Percentiles rank a stretch among this genome's conserved stretches.
Evolutionary conservation across 2,113 vertebrate species (phyloP).

Genomic region (Amazona guildingii): DNA sequence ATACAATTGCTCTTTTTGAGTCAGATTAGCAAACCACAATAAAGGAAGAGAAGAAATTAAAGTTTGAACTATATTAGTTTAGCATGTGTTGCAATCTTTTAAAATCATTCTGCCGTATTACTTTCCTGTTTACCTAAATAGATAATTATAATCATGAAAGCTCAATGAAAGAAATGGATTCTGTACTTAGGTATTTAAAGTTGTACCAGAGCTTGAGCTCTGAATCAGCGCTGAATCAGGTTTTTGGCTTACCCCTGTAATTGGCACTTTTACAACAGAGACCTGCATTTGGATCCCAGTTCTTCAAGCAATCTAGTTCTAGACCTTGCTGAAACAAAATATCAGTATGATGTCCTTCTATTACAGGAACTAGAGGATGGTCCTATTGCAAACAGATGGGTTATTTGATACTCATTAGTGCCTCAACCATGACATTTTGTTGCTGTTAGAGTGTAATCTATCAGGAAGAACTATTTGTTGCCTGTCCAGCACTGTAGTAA

Average conservation of each 20-base stretch:
- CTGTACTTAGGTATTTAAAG: not conserved
- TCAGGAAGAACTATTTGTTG: constrained; percentile 72
- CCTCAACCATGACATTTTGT: constrained; percentile 71
- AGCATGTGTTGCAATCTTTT: constrained; percentile 51
- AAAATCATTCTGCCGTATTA: constrained; percentile 37
- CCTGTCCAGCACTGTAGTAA: constrained; percentile 51
- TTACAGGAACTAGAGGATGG: not conserved
- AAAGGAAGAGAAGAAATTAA: constrained; percentile 64
- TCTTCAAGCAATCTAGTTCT: not conserved
- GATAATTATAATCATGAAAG: not conserved
- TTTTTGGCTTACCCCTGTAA: not conserved
- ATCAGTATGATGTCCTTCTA: not conserved
- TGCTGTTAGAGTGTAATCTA: constrained; percentile 61
- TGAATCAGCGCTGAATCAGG: not conserved
- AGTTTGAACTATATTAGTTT: constrained; percentile 58
- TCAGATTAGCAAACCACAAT: constrained; percentile 50
- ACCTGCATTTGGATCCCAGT: not conserved
- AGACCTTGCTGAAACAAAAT: not conserved
- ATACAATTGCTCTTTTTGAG: constrained; percentile 30
- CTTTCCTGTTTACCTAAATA: not conserved
- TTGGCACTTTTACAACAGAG: not conserved
- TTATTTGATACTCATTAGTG: constrained; percentile 68
- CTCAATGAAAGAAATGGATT: not conserved
- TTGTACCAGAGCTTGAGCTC: not conserved
- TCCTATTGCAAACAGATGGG: constrained; percentile 63